phyloP scores from a whole-genome alignment of 1,140 invertebrate species.

The Hetaerina americana region DNA sequence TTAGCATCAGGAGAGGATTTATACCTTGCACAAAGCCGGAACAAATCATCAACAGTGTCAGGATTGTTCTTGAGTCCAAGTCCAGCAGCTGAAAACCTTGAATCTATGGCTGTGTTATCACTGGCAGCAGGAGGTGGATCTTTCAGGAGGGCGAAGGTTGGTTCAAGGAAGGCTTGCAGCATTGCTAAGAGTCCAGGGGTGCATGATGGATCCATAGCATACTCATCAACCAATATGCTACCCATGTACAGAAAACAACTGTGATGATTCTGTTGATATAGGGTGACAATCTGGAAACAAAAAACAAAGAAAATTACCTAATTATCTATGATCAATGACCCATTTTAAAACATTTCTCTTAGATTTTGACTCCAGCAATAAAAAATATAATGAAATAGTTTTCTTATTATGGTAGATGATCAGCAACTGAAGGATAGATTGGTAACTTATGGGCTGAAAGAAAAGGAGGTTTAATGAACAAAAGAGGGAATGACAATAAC shows the following conservation, averaged over 20 bases:
- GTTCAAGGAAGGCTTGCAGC: conserved; percentile 72
- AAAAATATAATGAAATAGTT: no score
- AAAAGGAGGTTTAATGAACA: no score
- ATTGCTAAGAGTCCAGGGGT: conserved; percentile 65
- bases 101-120: not conserved
- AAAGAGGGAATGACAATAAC: no score
- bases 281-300: conserved; percentile 56
- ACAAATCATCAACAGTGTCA: conserved; percentile 95
- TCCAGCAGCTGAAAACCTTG: conserved; percentile 25
- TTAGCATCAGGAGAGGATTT: not conserved
- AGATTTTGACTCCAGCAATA: no score
- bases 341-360: not conserved
- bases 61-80: conserved; percentile 80
- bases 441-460: no score
- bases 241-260: conserved; percentile 92
- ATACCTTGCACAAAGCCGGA: conserved; percentile 68
- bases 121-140: conserved; percentile 19
- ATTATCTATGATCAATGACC: not conserved
- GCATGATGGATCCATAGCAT: conserved; percentile 55
- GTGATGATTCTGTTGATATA: conserved; percentile 76
- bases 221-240: conserved; percentile 92
- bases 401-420: no score
- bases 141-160: conserved; percentile 71
- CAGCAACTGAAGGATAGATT: no score
- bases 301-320: conserved; percentile 13